Evolutionary conservation across 2,797 vertebrate species (phyloP).

Genomic region (Tenualosa thibaudeaui): DNA sequence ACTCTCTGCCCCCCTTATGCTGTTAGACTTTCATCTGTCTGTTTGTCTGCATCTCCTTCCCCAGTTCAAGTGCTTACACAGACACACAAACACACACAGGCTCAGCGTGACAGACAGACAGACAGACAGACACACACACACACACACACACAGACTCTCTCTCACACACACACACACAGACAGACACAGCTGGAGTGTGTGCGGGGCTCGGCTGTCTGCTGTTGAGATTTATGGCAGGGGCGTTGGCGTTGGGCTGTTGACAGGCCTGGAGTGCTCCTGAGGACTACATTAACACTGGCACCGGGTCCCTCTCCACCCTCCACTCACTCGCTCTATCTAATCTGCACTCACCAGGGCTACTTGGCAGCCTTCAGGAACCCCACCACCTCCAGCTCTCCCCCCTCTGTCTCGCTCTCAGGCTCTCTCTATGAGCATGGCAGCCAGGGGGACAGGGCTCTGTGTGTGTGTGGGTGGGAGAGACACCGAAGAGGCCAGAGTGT

Average conservation of each 20-base stretch:
- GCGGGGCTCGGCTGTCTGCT: background rate
- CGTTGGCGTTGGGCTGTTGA: slow-evolving; percentile 24
- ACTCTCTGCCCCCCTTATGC: background rate
- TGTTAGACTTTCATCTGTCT: background rate
- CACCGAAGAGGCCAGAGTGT: background rate
- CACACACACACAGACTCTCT: background rate
- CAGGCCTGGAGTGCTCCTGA: slow-evolving; percentile 28
- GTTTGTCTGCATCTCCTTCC: slow-evolving; percentile 11
- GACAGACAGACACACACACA: slow-evolving; percentile 18
- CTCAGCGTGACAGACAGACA: background rate
- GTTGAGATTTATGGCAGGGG: slow-evolving; percentile 6
- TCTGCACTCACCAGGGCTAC: slow-evolving; percentile 22
- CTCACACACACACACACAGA: slow-evolving; percentile 6
- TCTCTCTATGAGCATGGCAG: background rate
- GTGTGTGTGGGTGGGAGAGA: background rate
- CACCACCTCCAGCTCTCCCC: background rate
- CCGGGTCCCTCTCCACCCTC: background rate
- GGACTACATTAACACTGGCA: slow-evolving; percentile 21
- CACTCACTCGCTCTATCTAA: slow-evolving; percentile 9
- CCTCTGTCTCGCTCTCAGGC: background rate
- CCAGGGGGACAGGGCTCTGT: background rate
- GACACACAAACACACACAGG: background rate
- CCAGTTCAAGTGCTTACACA: slow-evolving; percentile 47
- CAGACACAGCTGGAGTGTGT: slow-evolving; percentile 20
- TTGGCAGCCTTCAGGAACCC: background rate